These are phyloP conservation scores for Arnoldichthys spilopterus DNA, from an alignment of 2,797 vertebrate species.

Conservation along the genomic window DNA sequence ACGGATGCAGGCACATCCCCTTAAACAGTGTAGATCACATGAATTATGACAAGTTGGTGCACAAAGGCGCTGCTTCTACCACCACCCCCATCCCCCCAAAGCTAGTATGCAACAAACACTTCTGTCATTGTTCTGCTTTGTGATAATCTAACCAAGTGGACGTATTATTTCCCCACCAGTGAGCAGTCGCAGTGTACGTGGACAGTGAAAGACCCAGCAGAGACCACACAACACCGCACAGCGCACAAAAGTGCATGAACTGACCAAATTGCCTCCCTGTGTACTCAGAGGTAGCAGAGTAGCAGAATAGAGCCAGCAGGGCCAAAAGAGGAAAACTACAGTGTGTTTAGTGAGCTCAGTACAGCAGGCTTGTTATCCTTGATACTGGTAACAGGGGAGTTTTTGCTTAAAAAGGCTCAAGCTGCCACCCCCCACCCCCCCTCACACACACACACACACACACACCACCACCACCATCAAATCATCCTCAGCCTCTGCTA, in stretches of 20 bases:
- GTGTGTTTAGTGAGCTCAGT: background rate
- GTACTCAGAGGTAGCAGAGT: conserved; percentile 35
- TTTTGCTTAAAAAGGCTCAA: conserved; percentile 69
- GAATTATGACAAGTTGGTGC: conserved; percentile 69
- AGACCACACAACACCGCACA: conserved; percentile 72
- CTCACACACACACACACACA: too few relatives aligned
- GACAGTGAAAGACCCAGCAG: conserved; percentile 61
- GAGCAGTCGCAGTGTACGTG: conserved; percentile 51
- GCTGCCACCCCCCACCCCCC: conserved; percentile 67
- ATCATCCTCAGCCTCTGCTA: conserved; percentile 61
- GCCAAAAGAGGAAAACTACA: background rate
- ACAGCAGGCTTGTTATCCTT: conserved; percentile 39
- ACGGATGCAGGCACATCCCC: background rate
- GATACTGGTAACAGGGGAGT: conserved; percentile 63
- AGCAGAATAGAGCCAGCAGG: conserved; percentile 10
- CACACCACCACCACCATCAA: too few relatives aligned
- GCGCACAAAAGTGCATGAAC: conserved; percentile 65
- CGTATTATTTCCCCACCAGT: conserved; percentile 62
- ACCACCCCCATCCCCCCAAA: conserved; percentile 50
- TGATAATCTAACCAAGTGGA: conserved; percentile 52
- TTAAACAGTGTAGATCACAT: conserved; percentile 59
- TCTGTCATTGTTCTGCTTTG: conserved; percentile 38
- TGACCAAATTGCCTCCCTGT: conserved; percentile 58
- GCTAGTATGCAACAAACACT: background rate
- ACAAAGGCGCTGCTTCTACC: conserved; percentile 47